Evolutionary conservation across 2,113 vertebrate genomes (phyloP), one percentile per base, ranked within the genome.

Genomic region (Leptobrachium leishanense): DNA sequence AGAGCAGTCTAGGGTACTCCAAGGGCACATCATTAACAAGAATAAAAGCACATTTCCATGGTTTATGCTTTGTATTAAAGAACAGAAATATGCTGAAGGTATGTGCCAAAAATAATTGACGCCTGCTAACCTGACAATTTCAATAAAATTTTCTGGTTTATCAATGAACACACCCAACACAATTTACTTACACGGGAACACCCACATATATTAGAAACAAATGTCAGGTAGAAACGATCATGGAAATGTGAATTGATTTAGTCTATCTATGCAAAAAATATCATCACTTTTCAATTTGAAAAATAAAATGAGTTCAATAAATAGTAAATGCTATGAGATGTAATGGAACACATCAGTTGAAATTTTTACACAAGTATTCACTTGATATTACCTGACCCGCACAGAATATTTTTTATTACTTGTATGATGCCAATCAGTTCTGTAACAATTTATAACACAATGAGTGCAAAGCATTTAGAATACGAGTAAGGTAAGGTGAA

Each of bases 171-270:
- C 75, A 77, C 75, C 75, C 66, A 77, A 41, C 20, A 68, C 57
- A 69, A 77, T 68, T 57, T 7, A n/a, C 42, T 77, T 44, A 43
- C 43, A 68, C 44, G 53, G 68, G 15, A 54, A 76, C 13, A 57
- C 55, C 53, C 53, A 69, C 11, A 68, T 40, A 77, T 68, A 77
- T 77, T 68, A 69, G 68, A 77, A 77, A 77, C 75, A 77, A 77
- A 77, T 77, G 75, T 76, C 40, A 72, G 70, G 70, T 72, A 72
- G 50, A 42, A 77, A 68, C 2, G 62, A 57, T 20, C 20, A 65
- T 46, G 11, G 2, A 71, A 54, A 68, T 12, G 13, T 40, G 46
- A 68, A 54, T 54, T 9, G 6, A 53, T 71, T 69, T 69, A 43
- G 20, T 8, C 12, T 43, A 69, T 46, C 20, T 31, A 15, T 44